A percentile compares a stretch with the other conserved stretches of the same genome.
Conservation (phyloP, 2,888 invertebrate genomes). For the Labia minor region DNA sequence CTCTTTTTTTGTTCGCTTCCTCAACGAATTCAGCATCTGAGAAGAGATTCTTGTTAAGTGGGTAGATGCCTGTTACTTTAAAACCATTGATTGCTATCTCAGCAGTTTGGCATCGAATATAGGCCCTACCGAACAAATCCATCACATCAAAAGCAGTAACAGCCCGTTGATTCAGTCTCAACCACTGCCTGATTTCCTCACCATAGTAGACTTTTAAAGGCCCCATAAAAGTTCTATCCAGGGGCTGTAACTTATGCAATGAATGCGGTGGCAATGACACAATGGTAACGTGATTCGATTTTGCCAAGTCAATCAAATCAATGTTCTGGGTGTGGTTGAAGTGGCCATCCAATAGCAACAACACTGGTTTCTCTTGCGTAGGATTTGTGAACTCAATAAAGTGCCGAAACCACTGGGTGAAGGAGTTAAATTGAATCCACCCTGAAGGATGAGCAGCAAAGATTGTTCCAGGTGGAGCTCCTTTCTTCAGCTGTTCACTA, state of each 20-base stretch:
- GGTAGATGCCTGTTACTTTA: neutral
- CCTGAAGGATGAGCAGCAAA: neutral
- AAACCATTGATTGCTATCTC: neutral
- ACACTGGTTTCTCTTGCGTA: neutral
- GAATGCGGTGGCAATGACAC: slow-evolving; percentile 20
- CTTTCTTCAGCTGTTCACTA: neutral
- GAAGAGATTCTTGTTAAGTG: slow-evolving; percentile 20
- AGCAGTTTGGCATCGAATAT: neutral
- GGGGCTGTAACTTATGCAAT: slow-evolving; percentile 19
- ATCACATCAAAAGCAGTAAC: slow-evolving; percentile 20
- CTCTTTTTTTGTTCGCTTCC: slow-evolving; percentile 22
- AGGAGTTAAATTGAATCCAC: neutral
- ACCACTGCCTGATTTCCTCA: slow-evolving; percentile 21
- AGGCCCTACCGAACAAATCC: slow-evolving; percentile 19
- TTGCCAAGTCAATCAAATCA: slow-evolving; percentile 16
- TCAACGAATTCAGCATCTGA: slow-evolving; percentile 23
- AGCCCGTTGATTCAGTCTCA: slow-evolving; percentile 17
- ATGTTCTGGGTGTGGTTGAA: slow-evolving; percentile 21
- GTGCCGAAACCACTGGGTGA: neutral
- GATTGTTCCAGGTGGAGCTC: neutral
- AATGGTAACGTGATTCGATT: slow-evolving; percentile 19
- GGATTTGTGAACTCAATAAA: neutral
- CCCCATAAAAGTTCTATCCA: slow-evolving; percentile 21
- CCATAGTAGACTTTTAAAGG: slow-evolving; percentile 21
- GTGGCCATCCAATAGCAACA: slow-evolving; percentile 21